Evolutionary conservation across 1,140 invertebrate genomes (phyloP), one percentile per base, ranked within the genome.

Genomic region (Macrosteles quadrilineatus): DNA sequence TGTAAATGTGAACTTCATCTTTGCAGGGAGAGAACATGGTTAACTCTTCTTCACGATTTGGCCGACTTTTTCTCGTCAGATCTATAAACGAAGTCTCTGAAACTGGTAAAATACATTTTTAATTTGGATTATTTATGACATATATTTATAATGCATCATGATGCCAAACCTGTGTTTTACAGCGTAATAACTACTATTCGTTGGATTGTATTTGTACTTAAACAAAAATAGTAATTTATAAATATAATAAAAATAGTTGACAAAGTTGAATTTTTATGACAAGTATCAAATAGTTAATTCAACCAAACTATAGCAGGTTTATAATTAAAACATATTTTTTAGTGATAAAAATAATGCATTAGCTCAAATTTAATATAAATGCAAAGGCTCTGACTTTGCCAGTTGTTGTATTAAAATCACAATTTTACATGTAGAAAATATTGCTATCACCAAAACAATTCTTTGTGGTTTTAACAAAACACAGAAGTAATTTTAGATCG

Each of bases 21-120:
- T n/a, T 14, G 27, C 55, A 21, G 6, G 55, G 55, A 4, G 55
- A 59, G 2, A 59, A 6, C 23, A 23, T n/a, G 11, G 6, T 11
- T 6, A 21, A 9, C 2, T 29, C 25, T 9, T 21, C 12, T 9
- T 59, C 25, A 6, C 12, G 4, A 29, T 59, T 23, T 6, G 21
- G 1, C n/a, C 9, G 6, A 25, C 9, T 25, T n/a, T 25, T 25
- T 29, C 23, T 59, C 23, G 55, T 59, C 55, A 59, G n/a, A 23
- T 59, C 55, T 12, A 30, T 59, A 29, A 59, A 29, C 23, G 55
- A 59, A 4, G 55, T 59, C 27, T 59, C 55, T 59, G 55, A 59
- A 59, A 59, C 55, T 36, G 14, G 14, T 6, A 36, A 36, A n/a
- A n/a, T n/a, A n/a, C n/a, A n/a, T n/a, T n/a, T n/a, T n/a, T n/a